A percentile compares a stretch with the other conserved stretches of the same genome.
phyloP scores from a whole-genome alignment of 1,140 invertebrate genomes.

The Drosophila auraria region DNA sequence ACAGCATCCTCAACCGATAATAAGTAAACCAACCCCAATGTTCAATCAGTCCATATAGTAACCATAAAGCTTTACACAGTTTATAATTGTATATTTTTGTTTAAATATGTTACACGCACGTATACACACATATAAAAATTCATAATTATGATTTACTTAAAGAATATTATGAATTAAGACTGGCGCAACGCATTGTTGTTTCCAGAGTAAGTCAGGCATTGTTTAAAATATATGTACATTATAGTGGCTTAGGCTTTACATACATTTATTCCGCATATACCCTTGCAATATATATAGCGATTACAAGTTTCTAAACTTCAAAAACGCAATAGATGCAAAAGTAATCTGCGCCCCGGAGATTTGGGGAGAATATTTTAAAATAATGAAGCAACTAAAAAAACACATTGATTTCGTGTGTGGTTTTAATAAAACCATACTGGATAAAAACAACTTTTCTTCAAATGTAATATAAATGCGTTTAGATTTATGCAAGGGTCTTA shows the following conservation, averaged over 20 bases:
- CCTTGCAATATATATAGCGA: constrained; percentile 18
- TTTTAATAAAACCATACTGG: not conserved
- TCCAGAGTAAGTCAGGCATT: constrained; percentile 5
- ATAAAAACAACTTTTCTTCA: not conserved
- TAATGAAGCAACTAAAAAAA: not conserved
- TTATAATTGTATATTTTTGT: constrained; percentile 70
- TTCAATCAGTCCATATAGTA: too few relatives aligned
- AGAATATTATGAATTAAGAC: constrained; percentile 11
- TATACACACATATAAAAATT: constrained; percentile 67
- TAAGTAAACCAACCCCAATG: too few relatives aligned
- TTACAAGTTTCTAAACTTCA: not conserved
- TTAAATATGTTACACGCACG: constrained; percentile 73
- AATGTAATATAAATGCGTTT: not conserved
- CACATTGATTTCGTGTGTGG: too few relatives aligned
- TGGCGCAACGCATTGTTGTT: constrained; percentile 5
- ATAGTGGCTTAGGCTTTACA: not conserved
- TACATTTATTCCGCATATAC: constrained; percentile 1
- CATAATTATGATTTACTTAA: constrained; percentile 51
- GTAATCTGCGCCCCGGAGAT: too few relatives aligned
- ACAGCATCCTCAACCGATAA: too few relatives aligned
- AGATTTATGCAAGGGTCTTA: constrained; percentile 4
- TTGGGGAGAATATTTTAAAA: not conserved
- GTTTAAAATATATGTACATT: constrained; percentile 11
- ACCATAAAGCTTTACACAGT: constrained; percentile 30
- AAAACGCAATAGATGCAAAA: too few relatives aligned